Conservation (phyloP, 2,888 invertebrate species). For the Elmis aenea region DNA sequence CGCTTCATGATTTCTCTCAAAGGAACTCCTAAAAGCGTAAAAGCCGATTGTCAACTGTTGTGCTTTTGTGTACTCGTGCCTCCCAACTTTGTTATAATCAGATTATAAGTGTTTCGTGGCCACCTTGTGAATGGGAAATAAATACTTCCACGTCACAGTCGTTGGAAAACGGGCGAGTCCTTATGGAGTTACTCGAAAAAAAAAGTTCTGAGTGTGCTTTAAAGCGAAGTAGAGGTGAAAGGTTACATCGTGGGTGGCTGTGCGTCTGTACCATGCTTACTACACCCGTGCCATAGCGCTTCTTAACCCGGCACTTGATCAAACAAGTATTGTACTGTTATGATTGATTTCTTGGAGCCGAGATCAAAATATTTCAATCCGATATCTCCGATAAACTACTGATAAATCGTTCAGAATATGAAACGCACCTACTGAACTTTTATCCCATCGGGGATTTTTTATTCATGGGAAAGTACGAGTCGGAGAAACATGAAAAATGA, state of each 20-base stretch:
- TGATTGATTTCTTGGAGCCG: constrained; percentile 25
- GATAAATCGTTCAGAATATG: too few species aligned
- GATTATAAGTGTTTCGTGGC: constrained; percentile 29
- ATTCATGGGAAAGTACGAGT: too few species aligned
- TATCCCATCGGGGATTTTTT: too few species aligned
- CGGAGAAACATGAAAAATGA: constrained; percentile 12
- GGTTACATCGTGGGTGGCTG: constrained; percentile 28
- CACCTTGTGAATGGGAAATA: constrained; percentile 14
- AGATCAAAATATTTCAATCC: constrained; percentile 28
- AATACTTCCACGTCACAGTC: background rate
- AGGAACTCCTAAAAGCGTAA: constrained; percentile 20
- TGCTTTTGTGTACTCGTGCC: constrained; percentile 35
- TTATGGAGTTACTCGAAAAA: too few species aligned
- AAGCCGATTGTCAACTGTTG: constrained; percentile 27
- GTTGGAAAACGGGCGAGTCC: background rate
- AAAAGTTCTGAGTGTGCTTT: too few species aligned
- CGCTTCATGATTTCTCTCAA: constrained; percentile 27
- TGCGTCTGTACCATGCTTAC: constrained; percentile 1
- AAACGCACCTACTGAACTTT: too few species aligned
- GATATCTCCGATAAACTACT: too few species aligned
- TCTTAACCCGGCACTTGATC: constrained; percentile 20
- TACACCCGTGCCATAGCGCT: background rate
- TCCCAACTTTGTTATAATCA: constrained; percentile 28
- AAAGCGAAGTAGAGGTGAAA: constrained; percentile 22
- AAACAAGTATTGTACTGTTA: constrained; percentile 26